A percentile compares a stretch with the other conserved stretches of the same genome.
Evolutionary conservation across 2,888 invertebrate species (phyloP).

Genomic region (Metalampra italica): DNA sequence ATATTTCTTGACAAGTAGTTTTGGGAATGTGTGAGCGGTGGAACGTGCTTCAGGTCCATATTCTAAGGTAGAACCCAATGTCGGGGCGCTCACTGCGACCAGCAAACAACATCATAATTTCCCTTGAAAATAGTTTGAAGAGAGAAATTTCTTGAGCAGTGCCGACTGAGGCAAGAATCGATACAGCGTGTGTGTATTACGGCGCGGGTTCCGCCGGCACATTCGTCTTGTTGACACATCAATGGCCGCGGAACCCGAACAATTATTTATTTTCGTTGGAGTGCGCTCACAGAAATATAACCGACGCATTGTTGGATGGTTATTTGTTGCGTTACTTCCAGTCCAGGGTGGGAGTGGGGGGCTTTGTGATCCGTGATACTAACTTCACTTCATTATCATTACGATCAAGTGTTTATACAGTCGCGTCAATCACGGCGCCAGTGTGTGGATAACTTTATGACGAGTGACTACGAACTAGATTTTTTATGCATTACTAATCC

Average conservation of each 20-base stretch:
- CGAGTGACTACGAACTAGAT: no score
- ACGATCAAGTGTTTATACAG: no score
- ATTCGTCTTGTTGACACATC: slow-evolving; percentile 55
- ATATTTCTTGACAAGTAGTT: no score
- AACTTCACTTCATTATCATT: no score
- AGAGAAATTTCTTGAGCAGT: slow-evolving; percentile 4
- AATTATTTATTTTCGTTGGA: slow-evolving; percentile 42
- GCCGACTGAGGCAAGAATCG: slow-evolving; percentile 5
- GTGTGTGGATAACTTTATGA: no score
- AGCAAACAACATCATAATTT: slow-evolving; percentile 2
- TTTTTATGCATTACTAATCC: no score
- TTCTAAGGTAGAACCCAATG: no score
- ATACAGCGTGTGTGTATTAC: slow-evolving; percentile 10
- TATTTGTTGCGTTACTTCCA: neutral
- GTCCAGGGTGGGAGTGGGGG: no score
- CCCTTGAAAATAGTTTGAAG: slow-evolving; percentile 6
- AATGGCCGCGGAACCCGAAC: slow-evolving; percentile 27
- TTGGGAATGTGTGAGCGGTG: no score
- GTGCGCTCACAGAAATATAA: slow-evolving; percentile 7
- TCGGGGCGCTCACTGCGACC: neutral
- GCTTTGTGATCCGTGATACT: no score
- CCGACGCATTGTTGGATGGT: slow-evolving; percentile 3
- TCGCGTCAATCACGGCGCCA: no score
- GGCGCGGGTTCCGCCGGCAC: slow-evolving; percentile 14
- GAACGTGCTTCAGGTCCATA: no score